Conservation (phyloP, 1,140 invertebrate genomes). For the Aleiodes sp. region DNA sequence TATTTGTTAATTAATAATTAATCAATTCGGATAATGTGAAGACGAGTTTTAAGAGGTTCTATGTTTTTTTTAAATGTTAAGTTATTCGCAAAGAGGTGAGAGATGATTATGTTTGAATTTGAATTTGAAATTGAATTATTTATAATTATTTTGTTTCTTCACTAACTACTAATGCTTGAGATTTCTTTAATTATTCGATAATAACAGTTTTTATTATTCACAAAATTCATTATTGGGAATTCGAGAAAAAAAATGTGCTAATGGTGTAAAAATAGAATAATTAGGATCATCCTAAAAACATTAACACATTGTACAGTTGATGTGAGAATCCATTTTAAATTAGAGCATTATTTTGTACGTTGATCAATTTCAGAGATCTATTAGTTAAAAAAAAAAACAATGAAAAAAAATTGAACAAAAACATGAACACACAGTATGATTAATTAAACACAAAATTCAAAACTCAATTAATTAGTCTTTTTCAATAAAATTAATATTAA, state of each 20-base stretch:
- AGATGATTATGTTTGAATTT: background rate
- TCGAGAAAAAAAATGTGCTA: background rate
- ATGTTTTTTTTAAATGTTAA: background rate
- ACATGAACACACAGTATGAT: no score
- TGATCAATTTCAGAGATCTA: background rate
- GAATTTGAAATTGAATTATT: conserved; percentile 6
- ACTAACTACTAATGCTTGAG: no score
- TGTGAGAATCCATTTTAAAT: background rate
- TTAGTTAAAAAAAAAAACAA: background rate
- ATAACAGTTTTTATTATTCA: background rate
- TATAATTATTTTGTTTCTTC: no score
- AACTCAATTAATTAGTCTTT: background rate
- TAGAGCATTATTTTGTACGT: background rate
- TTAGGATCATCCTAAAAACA: background rate
- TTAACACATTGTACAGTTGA: background rate
- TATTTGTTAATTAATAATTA: conserved; percentile 36
- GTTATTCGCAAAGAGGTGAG: background rate
- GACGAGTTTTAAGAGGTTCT: conserved; percentile 1
- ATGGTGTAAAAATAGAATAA: background rate
- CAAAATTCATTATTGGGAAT: no score
- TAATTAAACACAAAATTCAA: background rate
- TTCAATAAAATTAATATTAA: background rate
- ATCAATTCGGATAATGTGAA: conserved; percentile 24
- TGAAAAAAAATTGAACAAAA: background rate
- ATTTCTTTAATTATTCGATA: background rate